Base-by-base conservation (phyloP, 2,797 vertebrate genomes). In the Coranthus polyacanthus region DNA sequence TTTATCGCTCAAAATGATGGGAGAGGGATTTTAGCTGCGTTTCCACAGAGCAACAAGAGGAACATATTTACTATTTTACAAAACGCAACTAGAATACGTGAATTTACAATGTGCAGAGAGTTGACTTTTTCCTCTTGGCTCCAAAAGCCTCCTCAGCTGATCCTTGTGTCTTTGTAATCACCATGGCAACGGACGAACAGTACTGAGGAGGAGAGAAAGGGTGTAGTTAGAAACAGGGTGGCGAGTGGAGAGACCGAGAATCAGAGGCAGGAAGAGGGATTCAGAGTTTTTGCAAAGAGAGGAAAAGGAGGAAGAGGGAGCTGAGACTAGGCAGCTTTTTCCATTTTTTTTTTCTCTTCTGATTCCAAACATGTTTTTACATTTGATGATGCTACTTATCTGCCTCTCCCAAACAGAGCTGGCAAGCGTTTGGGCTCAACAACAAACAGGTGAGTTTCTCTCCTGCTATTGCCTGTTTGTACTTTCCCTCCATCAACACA, bases 371-470 rank as follows among this genome's bases (percentile, higher is more conserved):
- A 93, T 92, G 92, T 79, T 62, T 78, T 47, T 81, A 20, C 20
- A 5, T 56, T 52, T 65, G 82, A 55, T 85, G 75, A 71, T 91
- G 76, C 74, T 92, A 7, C 12, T 88, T 21, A 55, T 92, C 74
- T 88, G 81, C 56, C 65, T 91, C 61, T 69, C 79, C 46, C 82
- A 76, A 49, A 75, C 70, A 53, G 75, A 86, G 59, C 55, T 52
- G 26, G 70, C 41, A 41, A 58, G 67, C 68, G 78, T 87, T 79
- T 68, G 75, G 87, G 67, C 38, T 74, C 78, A 74, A 53, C 78
- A 80, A 41, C 79, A 73, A 69, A 83, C 87, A 92, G 92, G 92
- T 93, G 88, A 92, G 92, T 57, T 9, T 43, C 9, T 15, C 17
- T 4, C 29, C 12, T 32, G 13, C 2, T 9, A 13, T 29, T 5